Conservation (phyloP, 2,113 vertebrate species). For the Pedetes capensis region DNA sequence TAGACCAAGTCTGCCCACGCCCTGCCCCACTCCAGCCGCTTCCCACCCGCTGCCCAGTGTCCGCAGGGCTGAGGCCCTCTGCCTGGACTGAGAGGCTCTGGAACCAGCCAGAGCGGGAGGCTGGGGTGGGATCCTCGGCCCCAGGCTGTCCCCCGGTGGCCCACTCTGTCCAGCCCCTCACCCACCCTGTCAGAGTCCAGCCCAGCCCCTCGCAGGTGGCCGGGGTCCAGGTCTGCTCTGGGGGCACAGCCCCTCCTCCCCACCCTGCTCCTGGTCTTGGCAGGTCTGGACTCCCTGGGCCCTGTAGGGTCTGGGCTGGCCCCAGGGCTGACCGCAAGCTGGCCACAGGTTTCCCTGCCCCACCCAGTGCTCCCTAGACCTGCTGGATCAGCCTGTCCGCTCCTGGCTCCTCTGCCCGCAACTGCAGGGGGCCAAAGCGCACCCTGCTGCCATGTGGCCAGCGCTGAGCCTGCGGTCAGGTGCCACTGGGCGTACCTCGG, state of each 20-base stretch:
- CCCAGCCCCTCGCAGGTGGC: neutral
- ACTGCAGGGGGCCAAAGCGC: neutral
- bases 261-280: neutral
- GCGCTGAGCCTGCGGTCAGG: neutral
- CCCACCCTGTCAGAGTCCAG: neutral
- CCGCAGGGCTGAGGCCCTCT: neutral
- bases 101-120: neutral
- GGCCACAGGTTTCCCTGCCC: neutral
- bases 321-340: neutral
- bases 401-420: neutral
- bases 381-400: neutral
- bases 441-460: accelerated
- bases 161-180: neutral
- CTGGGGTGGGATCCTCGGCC: neutral
- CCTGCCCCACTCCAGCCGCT: accelerated
- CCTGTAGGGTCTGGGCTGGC: neutral
- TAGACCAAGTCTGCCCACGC: no score
- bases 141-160: neutral
- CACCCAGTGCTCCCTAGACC: neutral
- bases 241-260: accelerated
- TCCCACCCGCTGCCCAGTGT: accelerated
- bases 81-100: no score
- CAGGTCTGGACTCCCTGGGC: neutral
- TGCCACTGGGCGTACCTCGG: no score
- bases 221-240: neutral